Evolutionary conservation across 2,113 vertebrate genomes (phyloP).

Genomic region (Cebidichthys violaceus): DNA sequence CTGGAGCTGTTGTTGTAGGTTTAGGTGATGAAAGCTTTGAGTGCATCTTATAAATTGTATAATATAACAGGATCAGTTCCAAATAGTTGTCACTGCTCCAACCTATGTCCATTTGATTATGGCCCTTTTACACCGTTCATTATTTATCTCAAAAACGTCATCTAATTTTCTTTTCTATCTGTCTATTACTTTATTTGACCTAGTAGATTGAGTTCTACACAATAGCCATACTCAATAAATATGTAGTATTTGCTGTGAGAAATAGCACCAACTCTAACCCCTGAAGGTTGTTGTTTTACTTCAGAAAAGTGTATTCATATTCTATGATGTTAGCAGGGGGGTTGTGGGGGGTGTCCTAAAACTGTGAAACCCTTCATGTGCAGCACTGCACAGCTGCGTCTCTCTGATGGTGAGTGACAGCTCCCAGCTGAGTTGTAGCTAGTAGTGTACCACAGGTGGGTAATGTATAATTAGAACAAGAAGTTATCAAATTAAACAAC

Average conservation of each 20-base stretch:
- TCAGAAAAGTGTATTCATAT: not conserved
- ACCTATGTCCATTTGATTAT: not conserved
- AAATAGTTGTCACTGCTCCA: not conserved
- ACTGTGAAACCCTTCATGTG: not conserved
- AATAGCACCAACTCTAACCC: not conserved
- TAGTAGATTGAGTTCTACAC: not conserved
- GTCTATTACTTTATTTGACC: not conserved
- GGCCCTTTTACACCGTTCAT: slow-evolving; percentile 13
- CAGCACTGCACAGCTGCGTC: not conserved
- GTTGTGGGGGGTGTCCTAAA: not conserved
- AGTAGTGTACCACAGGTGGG: not conserved
- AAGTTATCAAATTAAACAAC: not conserved
- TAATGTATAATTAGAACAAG: not conserved
- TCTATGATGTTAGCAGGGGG: not conserved
- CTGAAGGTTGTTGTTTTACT: not conserved
- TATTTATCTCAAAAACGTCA: not conserved
- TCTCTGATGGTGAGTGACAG: not conserved
- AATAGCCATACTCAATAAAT: not conserved
- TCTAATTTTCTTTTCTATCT: not conserved
- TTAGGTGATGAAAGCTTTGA: slow-evolving; percentile 11
- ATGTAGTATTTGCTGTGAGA: not conserved
- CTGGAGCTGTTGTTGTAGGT: not conserved
- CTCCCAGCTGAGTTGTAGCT: not conserved
- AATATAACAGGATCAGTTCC: not conserved
- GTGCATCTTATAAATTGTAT: not conserved